Evolutionary conservation across 2,113 vertebrate species (phyloP).

Genomic region (Xiphophorus couchianus): DNA sequence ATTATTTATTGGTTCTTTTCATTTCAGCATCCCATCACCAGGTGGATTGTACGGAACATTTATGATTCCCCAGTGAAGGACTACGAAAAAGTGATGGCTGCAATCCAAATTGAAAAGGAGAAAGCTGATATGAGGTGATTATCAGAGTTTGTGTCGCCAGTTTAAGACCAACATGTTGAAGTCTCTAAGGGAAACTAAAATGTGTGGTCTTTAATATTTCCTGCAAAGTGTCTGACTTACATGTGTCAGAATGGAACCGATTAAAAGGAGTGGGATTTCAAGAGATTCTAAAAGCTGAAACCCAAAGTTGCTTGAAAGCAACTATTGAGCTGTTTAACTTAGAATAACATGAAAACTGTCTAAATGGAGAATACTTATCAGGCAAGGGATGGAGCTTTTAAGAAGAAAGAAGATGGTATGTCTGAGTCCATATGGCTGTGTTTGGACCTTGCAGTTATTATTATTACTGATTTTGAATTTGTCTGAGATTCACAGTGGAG

Average conservation of each 20-base stretch:
- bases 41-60: slow-evolving; percentile 85
- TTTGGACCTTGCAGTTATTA: no score
- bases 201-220: neutral
- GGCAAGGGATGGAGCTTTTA: no score
- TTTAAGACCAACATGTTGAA: neutral
- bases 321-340: no score
- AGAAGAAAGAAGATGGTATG: no score
- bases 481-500: no score
- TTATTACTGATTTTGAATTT: no score
- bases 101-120: slow-evolving; percentile 82
- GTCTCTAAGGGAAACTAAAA: neutral
- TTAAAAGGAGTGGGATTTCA: neutral
- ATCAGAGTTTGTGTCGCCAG: neutral
- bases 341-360: no score
- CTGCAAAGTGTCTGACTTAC: neutral
- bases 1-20: neutral
- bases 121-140: slow-evolving; percentile 87
- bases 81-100: slow-evolving; percentile 91
- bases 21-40: slow-evolving; percentile 92
- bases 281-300: neutral
- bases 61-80: slow-evolving; percentile 87
- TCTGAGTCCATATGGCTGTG: no score
- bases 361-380: no score
- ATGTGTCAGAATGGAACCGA: neutral
- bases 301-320: no score